A percentile compares a stretch with the other conserved stretches of the same genome.
phyloP scores from a whole-genome alignment of 2,888 invertebrate genomes.

The Epinotia nisella region DNA sequence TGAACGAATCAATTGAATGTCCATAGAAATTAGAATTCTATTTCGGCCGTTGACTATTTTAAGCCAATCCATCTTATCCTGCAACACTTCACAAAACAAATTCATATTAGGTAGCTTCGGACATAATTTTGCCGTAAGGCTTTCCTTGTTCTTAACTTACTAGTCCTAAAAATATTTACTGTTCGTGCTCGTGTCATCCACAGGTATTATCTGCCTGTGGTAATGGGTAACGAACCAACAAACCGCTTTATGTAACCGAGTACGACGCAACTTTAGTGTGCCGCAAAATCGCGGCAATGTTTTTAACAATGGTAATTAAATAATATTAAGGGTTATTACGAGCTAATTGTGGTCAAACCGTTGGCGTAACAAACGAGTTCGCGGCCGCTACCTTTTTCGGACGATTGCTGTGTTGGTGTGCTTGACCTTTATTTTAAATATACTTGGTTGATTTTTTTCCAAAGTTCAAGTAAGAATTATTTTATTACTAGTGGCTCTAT shows the following conservation, averaged over 20 bases:
- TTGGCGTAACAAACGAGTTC: constrained; percentile 32
- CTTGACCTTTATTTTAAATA: constrained; percentile 30
- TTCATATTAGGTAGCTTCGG: too few relatives aligned
- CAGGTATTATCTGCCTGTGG: not conserved
- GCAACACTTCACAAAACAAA: too few relatives aligned
- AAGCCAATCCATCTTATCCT: not conserved
- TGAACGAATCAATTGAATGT: not conserved
- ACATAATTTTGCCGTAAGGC: too few relatives aligned
- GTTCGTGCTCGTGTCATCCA: constrained; percentile 5
- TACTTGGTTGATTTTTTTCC: not conserved
- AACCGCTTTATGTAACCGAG: constrained; percentile 32
- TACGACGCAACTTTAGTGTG: constrained; percentile 37
- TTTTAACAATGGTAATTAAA: constrained; percentile 39
- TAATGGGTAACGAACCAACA: constrained; percentile 11
- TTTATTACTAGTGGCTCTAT: too few relatives aligned
- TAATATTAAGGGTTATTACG: constrained; percentile 39
- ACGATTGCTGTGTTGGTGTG: constrained; percentile 31
- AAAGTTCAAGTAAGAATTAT: not conserved
- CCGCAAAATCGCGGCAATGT: constrained; percentile 26
- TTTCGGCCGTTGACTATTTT: not conserved
- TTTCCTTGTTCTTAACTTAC: too few relatives aligned
- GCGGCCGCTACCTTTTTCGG: constrained; percentile 33
- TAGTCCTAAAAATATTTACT: not conserved
- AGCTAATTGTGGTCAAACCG: constrained; percentile 11
- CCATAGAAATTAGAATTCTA: not conserved